Evolutionary conservation across 2,888 invertebrate genomes (phyloP), one percentile per base, ranked within the genome.

Genomic region (Phymatocera aterrima): DNA sequence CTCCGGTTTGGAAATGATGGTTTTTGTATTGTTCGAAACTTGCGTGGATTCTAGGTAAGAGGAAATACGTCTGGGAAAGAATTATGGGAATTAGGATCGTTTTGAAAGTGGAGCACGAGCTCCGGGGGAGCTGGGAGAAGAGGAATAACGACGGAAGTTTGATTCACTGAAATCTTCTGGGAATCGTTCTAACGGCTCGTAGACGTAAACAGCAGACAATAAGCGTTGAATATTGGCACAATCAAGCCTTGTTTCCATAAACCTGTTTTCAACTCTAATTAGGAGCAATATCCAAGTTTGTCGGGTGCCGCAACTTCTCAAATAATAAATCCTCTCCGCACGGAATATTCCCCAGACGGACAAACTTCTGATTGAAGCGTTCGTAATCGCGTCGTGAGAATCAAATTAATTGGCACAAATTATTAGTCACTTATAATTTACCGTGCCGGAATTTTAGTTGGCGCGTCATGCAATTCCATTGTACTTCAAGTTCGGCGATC

Each of bases 241-340:
- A 72, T 72, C 72, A 72, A 51, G 54, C 51, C 72, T 72, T 72
- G 72, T 72, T 72, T 72, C 51, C 72, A 72, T 51, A 72, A 72
- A 72, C 72, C 72, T 72, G 72, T 72, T 72, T 72, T 18, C 48
- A 72, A 72, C 72, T 72, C 31, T 72, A 72, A 72, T 72, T 72
- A 72, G 51, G 51, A 31, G 72, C 72, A 72, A 72, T 72, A 51
- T 51, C 37, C 8, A 72, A 72, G 15, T 72, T 72, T 31, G n/a
- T 31, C 21, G 51, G 51, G 34, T 18, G 43, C 51, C 51, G 1
- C n/a, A 72, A 72, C 72, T 54, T 72, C 18, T 54, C 54, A 34
- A 37, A 72, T 51, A 54, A 72, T 72, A 72, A 72, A 51, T 46
- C 34, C 28, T 21, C 18, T 65, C 68, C 34, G 18, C 68, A 12